Evolutionary conservation across 2,113 vertebrate genomes (phyloP).

Genomic region (Podocnemis expansa): DNA sequence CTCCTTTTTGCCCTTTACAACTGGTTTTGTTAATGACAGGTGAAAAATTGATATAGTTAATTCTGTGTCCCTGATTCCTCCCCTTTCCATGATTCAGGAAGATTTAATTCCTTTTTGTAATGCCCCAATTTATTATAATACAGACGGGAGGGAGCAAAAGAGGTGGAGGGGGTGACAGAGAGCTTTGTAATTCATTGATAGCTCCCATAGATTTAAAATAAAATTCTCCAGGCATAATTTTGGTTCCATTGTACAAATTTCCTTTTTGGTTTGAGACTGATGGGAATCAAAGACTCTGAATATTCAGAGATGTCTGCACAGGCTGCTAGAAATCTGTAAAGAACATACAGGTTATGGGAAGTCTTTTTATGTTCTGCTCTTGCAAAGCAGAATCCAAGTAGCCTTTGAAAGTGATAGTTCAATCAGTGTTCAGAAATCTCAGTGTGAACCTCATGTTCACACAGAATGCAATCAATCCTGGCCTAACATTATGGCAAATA

Average conservation of each 20-base stretch:
- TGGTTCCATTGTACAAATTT: background rate
- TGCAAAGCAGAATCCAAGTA: background rate
- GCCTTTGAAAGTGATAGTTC: background rate
- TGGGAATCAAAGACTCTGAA: constrained; percentile 1
- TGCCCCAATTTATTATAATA: background rate
- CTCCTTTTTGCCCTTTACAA: background rate
- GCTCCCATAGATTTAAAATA: background rate
- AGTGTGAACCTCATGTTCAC: background rate
- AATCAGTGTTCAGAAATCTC: background rate
- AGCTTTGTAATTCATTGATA: background rate
- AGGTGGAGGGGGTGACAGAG: background rate
- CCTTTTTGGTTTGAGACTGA: background rate
- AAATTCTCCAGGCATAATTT: background rate
- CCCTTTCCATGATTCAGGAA: background rate
- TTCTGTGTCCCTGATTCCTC: background rate
- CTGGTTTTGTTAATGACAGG: background rate
- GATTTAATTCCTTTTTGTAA: background rate
- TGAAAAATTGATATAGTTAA: background rate
- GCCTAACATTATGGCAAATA: background rate
- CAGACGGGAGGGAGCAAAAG: too few species aligned
- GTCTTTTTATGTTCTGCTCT: background rate
- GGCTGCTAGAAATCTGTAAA: background rate
- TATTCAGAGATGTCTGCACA: background rate
- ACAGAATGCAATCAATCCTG: background rate
- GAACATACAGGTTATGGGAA: background rate